Evolutionary conservation across 2,888 invertebrate genomes (phyloP).

Genomic region (Candidula unifasciata): DNA sequence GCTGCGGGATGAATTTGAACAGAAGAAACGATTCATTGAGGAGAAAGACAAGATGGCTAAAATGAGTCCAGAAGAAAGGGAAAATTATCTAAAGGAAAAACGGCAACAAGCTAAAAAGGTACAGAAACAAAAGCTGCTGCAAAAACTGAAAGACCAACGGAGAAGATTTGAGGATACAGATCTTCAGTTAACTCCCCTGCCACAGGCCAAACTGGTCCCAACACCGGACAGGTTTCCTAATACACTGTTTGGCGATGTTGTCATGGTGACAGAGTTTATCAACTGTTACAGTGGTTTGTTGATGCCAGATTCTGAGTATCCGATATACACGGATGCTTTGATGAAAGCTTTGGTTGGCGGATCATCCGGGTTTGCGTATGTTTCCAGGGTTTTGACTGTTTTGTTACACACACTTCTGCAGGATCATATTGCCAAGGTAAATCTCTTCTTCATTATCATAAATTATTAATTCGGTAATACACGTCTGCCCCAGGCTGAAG

Average conservation of each 20-base stretch:
- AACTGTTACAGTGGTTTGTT: conserved; percentile 75
- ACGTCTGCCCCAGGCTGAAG: too few relatives aligned
- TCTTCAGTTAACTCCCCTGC: conserved; percentile 69
- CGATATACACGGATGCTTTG: conserved; percentile 72
- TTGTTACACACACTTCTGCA: conserved; percentile 76
- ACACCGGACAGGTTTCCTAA: conserved; percentile 77
- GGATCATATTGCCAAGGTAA: conserved; percentile 76
- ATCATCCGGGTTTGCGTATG: conserved; percentile 69
- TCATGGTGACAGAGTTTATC: conserved; percentile 78
- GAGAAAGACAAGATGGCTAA: conserved; percentile 72
- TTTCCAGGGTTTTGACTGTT: conserved; percentile 70
- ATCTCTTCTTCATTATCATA: neutral
- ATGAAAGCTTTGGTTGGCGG: conserved; percentile 72
- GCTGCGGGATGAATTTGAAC: conserved; percentile 69
- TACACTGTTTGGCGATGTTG: conserved; percentile 77
- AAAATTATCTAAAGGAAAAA: conserved; percentile 68
- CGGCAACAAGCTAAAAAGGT: conserved; percentile 57
- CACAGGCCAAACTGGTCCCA: conserved; percentile 72
- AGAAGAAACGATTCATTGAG: conserved; percentile 82
- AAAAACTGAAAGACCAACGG: conserved; percentile 54
- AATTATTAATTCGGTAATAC: too few relatives aligned
- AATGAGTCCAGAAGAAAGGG: conserved; percentile 73
- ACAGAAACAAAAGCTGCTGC: conserved; percentile 55
- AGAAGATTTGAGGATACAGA: conserved; percentile 74
- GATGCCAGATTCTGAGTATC: conserved; percentile 74